Conservation (phyloP, 2,797 vertebrate genomes). For the Sebastes kiyomatsui region DNA sequence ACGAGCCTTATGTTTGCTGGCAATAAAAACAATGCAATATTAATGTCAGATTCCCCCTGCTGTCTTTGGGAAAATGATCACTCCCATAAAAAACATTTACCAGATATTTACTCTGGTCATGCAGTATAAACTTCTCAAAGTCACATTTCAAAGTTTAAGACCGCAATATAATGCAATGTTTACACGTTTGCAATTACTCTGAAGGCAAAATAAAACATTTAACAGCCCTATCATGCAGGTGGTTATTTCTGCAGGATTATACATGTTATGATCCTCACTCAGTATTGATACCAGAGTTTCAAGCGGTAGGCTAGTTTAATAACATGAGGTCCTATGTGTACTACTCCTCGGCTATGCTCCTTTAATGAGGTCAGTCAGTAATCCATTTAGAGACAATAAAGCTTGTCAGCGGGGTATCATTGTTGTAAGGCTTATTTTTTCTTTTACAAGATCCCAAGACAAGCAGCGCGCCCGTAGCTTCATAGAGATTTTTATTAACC, state of each 20-base stretch:
- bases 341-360: neutral
- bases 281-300: neutral
- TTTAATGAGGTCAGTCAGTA: constrained; percentile 42
- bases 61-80: constrained; percentile 12
- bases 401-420: constrained; percentile 12
- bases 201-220: constrained; percentile 4
- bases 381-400: constrained; percentile 43
- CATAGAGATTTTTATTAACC: constrained; percentile 4
- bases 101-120: constrained; percentile 15
- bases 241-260: constrained; percentile 17
- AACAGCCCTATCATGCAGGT: constrained; percentile 11
- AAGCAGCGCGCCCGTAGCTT: constrained; percentile 1
- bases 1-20: constrained; percentile 32
- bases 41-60: constrained; percentile 14
- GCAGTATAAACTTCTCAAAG: constrained; percentile 33
- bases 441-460: neutral
- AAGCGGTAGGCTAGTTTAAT: constrained; percentile 21
- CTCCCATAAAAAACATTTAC: constrained; percentile 13
- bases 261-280: constrained; percentile 5
- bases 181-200: neutral
- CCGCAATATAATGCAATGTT: neutral
- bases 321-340: constrained; percentile 23
- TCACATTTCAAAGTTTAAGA: constrained; percentile 42
- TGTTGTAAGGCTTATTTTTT: neutral
- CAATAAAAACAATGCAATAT: constrained; percentile 27